These are phyloP conservation scores for Cotesia typhae DNA, from an alignment of 1,140 invertebrate genomes.

Conservation along the genomic window DNA sequence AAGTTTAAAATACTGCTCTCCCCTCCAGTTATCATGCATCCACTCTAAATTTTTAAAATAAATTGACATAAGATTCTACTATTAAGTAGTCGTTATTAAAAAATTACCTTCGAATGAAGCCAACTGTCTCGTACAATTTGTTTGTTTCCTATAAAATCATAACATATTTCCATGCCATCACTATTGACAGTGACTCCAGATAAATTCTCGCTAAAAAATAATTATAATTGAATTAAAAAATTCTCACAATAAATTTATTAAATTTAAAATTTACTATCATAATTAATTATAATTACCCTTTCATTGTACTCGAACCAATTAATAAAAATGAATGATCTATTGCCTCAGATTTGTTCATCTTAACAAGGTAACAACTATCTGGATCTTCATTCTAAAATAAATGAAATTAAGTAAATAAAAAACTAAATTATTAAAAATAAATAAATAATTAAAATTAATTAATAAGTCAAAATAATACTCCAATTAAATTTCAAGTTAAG, in stretches of 20 bases:
- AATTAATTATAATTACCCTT: conserved; percentile 60
- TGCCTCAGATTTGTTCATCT: conserved; percentile 50
- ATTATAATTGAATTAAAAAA: conserved; percentile 38
- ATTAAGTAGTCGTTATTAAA: not conserved
- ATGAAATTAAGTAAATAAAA: conserved; percentile 32
- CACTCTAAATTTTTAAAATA: conserved; percentile 61
- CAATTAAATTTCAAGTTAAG: too few species aligned
- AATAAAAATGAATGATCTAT: conserved; percentile 66
- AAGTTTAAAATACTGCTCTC: conserved; percentile 72
- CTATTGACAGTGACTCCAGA: conserved; percentile 67
- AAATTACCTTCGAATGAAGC: conserved; percentile 68
- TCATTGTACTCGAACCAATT: conserved; percentile 69
- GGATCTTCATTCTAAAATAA: conserved; percentile 68
- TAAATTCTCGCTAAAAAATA: conserved; percentile 63
- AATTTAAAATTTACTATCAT: not conserved
- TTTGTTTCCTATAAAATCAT: conserved; percentile 70
- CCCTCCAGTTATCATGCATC: conserved; percentile 72
- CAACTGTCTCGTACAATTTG: conserved; percentile 75
- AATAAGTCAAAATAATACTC: too few species aligned
- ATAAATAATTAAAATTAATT: not conserved
- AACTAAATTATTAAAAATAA: conserved; percentile 22
- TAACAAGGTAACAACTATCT: conserved; percentile 74
- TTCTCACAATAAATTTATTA: too few species aligned
- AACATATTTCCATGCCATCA: conserved; percentile 65
- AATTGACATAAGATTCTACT: conserved; percentile 26